Base-by-base conservation (phyloP, 2,888 invertebrate species). In the Platycheirus albimanus region DNA sequence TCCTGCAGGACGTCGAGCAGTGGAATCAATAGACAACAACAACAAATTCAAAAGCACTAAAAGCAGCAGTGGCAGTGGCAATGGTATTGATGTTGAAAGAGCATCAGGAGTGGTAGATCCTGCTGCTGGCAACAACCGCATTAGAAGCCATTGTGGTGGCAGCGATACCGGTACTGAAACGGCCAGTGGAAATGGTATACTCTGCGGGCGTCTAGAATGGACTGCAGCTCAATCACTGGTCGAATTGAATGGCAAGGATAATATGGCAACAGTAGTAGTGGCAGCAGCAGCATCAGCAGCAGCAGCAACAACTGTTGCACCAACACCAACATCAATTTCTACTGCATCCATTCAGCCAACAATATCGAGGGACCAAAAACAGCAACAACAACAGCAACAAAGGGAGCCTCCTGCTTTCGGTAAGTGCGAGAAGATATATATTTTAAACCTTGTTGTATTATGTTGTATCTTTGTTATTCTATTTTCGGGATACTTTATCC, bases 191-290 rank as follows among this genome's bases (percentile, higher is more conserved):
- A 87, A 86, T 85, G 86, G 85, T 47, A 87, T 89, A 63, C 81
- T 88, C 20, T 89, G 89, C 72, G 89, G 88, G 72, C 87, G 89
- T 15, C 85, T 90, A 74, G 90, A 90, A 84, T 90, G 90, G 90
- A 89, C 89, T 43, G 90, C 90, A 38, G 90, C 90, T 61, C 90
- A 90, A 78, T 90, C 90, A 58, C 84, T 90, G 71, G 90, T 90
- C 70, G 89, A 90, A 87, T 89, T 90, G 88, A 90, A 89, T 86
- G 88, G 88, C 69, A 90, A 90, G 85, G 85, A 86, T 58, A 58
- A 58, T 51, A 81, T 84, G 64, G 76, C 85, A 52, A 76, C 52
- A 63, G 81, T 72, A 76, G 77, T 67, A 52, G 72, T 69, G 38
- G 54, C 78, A 72, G 54, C 54, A 78, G 54, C 54, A 78, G 49